phyloP scores from a whole-genome alignment of 2,888 invertebrate species.

The Pristionchus entomophagus region DNA sequence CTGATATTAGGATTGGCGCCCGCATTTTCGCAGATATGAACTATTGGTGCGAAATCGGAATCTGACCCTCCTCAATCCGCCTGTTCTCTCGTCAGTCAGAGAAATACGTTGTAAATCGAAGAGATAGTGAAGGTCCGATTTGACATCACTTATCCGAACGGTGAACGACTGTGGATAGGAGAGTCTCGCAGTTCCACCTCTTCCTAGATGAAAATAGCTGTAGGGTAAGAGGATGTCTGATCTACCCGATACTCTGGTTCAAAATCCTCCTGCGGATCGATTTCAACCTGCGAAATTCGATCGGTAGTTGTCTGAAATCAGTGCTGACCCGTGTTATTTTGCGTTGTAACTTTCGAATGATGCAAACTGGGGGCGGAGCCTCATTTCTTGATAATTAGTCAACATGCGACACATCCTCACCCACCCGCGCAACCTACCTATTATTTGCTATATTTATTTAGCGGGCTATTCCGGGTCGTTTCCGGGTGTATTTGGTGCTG shows the following conservation, averaged over 20 bases:
- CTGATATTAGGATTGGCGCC: too few species aligned
- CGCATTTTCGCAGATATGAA: too few species aligned
- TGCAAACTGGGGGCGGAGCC: constrained; percentile 26
- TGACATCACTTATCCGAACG: too few species aligned
- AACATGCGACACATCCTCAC: background rate
- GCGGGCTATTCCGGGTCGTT: background rate
- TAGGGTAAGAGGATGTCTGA: background rate
- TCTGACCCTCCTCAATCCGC: too few species aligned
- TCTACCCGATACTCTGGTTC: background rate
- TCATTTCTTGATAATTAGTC: background rate
- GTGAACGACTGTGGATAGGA: too few species aligned
- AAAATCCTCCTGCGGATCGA: background rate
- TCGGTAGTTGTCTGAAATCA: background rate
- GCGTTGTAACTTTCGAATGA: background rate
- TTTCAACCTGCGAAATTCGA: background rate
- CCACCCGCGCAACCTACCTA: background rate
- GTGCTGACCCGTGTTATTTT: background rate
- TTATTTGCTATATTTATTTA: background rate
- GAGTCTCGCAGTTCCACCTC: too few species aligned
- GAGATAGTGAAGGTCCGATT: too few species aligned
- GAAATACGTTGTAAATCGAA: too few species aligned
- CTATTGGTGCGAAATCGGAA: too few species aligned
- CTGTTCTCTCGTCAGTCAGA: too few species aligned
- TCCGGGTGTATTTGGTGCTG: background rate
- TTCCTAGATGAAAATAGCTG: constrained; percentile 31